These are phyloP conservation scores for Eupithecia subumbrata DNA, from an alignment of 2,888 invertebrate species.

Conservation along the genomic window DNA sequence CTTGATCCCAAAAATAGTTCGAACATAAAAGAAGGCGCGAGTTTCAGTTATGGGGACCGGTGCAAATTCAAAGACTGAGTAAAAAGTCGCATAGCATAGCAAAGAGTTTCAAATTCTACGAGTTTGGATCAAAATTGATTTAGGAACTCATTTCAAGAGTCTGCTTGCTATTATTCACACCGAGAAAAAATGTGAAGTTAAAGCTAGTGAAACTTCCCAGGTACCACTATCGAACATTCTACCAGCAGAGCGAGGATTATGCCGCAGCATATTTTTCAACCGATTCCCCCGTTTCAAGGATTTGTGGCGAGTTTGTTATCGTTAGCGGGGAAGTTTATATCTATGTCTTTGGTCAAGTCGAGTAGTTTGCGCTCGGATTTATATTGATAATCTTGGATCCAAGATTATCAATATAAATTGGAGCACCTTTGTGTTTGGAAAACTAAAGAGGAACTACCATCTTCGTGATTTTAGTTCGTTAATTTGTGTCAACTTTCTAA, in stretches of 20 bases:
- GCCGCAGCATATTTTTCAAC: slow-evolving; percentile 76
- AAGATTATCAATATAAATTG: too few relatives aligned
- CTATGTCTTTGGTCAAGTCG: slow-evolving; percentile 37
- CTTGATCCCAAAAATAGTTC: too few relatives aligned
- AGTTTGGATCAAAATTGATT: background rate
- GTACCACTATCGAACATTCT: background rate
- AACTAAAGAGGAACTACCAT: background rate
- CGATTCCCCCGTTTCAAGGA: slow-evolving; percentile 68
- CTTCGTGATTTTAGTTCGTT: too few relatives aligned
- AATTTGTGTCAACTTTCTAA: too few relatives aligned
- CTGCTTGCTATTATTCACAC: background rate
- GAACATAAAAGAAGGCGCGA: too few relatives aligned
- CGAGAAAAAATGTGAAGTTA: background rate
- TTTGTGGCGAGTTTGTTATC: slow-evolving; percentile 72
- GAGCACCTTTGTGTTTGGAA: slow-evolving; percentile 1
- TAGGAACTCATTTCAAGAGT: background rate
- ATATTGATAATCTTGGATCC: slow-evolving; percentile 47
- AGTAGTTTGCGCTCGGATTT: slow-evolving; percentile 48
- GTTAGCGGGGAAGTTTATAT: slow-evolving; percentile 63
- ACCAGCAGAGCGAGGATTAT: slow-evolving; percentile 56
- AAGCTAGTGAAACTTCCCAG: background rate
- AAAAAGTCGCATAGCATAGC: background rate
- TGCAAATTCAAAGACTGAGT: background rate
- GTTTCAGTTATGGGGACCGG: background rate
- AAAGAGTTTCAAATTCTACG: background rate